Conservation (phyloP, 2,888 invertebrate species). For the Ectemnius lituratus region DNA sequence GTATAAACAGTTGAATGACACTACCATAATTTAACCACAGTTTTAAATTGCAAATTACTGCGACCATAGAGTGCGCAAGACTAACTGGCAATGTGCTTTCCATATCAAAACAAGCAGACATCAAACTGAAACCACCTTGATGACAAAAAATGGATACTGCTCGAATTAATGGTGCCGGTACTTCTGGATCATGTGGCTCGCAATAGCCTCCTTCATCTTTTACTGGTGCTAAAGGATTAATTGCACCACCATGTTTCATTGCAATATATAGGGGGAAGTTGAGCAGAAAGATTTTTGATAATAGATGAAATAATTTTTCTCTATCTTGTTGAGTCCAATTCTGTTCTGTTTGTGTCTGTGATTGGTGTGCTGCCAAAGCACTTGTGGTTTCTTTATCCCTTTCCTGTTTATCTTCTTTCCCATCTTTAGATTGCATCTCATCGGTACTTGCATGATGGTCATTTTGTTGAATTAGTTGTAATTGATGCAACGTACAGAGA, state of each 20-base stretch:
- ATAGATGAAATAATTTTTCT: conserved; percentile 92
- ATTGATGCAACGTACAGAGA: conserved; percentile 89
- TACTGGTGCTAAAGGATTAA: conserved; percentile 76
- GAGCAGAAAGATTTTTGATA: conserved; percentile 92
- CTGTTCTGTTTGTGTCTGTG: conserved; percentile 55
- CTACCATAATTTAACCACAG: conserved; percentile 95
- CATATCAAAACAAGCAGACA: conserved; percentile 91
- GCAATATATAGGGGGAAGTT: conserved; percentile 94
- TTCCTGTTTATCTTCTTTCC: conserved; percentile 73
- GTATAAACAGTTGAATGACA: conserved; percentile 92
- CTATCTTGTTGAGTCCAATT: conserved; percentile 90
- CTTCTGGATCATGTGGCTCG: conserved; percentile 95
- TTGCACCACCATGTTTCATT: conserved; percentile 87
- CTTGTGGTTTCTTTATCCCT: conserved; percentile 62
- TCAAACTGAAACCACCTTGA: conserved; percentile 91
- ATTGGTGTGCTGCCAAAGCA: conserved; percentile 56
- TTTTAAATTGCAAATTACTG: conserved; percentile 94
- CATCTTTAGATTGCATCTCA: conserved; percentile 70
- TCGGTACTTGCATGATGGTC: conserved; percentile 69
- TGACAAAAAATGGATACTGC: conserved; percentile 97
- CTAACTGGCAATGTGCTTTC: conserved; percentile 89
- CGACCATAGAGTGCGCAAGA: conserved; percentile 94
- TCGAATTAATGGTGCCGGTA: conserved; percentile 92
- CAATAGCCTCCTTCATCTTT: conserved; percentile 92
- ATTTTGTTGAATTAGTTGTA: conserved; percentile 83